Percentiles rank a stretch among this genome's conserved stretches.
Conservation (phyloP, 2,888 invertebrate genomes). For the Drosophila demipolita region DNA sequence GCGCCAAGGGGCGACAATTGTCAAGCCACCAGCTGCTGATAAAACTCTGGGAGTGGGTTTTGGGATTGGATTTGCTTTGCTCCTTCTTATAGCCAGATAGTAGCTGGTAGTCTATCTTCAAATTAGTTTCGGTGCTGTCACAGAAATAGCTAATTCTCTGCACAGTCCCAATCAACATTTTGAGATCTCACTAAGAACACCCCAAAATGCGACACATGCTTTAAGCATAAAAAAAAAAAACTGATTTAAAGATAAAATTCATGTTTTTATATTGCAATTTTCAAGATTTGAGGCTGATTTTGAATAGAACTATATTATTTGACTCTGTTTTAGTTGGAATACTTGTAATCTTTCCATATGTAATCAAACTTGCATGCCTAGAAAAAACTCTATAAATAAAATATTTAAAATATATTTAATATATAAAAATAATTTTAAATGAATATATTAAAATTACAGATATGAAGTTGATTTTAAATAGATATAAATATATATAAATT, state of each 20-base stretch:
- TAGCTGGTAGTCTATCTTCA: slow-evolving; percentile 23
- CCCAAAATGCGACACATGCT: slow-evolving; percentile 3
- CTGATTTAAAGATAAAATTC: slow-evolving; percentile 3
- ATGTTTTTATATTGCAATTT: neutral
- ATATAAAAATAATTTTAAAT: neutral
- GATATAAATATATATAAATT: no score
- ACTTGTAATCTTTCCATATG: neutral
- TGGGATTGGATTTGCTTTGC: neutral
- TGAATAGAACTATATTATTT: neutral
- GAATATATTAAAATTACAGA: neutral
- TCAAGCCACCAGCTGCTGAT: slow-evolving; percentile 27
- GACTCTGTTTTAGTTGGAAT: neutral
- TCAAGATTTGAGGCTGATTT: neutral
- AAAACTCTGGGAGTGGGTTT: slow-evolving; percentile 5
- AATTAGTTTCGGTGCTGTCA: slow-evolving; percentile 51
- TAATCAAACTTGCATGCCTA: neutral
- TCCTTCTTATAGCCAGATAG: slow-evolving; percentile 8
- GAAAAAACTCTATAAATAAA: neutral
- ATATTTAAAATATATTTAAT: neutral
- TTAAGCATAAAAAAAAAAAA: neutral
- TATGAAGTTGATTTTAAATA: neutral
- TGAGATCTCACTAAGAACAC: slow-evolving; percentile 28
- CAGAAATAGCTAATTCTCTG: slow-evolving; percentile 32
- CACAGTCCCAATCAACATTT: slow-evolving; percentile 18
- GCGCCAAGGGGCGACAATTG: slow-evolving; percentile 44